Percentiles rank a stretch among this genome's conserved stretches.
Conservation (phyloP, 2,797 vertebrate genomes). For the Dicrostonyx torquatus region DNA sequence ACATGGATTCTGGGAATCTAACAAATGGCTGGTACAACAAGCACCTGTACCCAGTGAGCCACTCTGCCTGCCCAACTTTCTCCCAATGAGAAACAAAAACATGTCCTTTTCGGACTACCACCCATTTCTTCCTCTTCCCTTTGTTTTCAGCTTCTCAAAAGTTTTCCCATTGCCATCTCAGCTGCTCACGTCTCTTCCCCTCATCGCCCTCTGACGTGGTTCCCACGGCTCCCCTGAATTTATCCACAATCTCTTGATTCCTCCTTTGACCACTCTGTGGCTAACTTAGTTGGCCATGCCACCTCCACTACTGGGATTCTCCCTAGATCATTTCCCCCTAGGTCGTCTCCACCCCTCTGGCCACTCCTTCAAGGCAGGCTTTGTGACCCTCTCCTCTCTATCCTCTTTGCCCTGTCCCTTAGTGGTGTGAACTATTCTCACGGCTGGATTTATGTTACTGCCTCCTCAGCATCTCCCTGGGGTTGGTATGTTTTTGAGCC, state of each 20-base stretch:
- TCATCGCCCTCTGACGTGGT: neutral
- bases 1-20: neutral
- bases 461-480: neutral
- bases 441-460: neutral
- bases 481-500: neutral
- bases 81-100: neutral
- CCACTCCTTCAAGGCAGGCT: neutral
- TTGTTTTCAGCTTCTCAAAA: neutral
- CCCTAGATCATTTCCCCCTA: neutral
- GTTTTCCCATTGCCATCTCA: neutral
- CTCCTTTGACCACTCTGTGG: neutral
- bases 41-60: neutral
- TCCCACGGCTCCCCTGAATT: neutral
- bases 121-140: constrained; percentile 1
- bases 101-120: neutral
- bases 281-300: neutral
- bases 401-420: neutral
- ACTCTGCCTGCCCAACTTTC: neutral
- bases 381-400: neutral
- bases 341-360: neutral
- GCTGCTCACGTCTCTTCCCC: neutral
- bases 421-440: neutral
- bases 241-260: neutral
- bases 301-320: neutral
- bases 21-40: neutral